A percentile compares a stretch with the other conserved stretches of the same genome.
These are phyloP conservation scores for Lagenorhynchus albirostris DNA, from an alignment of 2,113 vertebrate species.

Conservation along the genomic window DNA sequence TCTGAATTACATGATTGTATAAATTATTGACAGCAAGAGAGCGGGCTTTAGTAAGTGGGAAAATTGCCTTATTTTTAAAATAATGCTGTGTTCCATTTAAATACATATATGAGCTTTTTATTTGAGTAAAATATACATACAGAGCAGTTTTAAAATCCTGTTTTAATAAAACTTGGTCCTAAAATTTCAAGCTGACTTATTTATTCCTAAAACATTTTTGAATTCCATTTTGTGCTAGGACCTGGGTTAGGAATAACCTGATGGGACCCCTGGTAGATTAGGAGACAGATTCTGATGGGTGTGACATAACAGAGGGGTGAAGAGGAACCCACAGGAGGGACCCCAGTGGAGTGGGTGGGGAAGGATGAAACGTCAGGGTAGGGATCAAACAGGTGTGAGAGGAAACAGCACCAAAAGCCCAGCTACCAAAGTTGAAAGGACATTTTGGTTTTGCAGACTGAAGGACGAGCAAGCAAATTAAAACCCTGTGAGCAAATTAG, in stretches of 20 bases:
- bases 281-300: background rate
- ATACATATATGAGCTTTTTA: background rate
- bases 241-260: background rate
- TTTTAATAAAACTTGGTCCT: constrained; percentile 3
- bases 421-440: background rate
- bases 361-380: background rate
- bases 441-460: background rate
- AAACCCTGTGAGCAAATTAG: background rate
- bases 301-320: background rate
- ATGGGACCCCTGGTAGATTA: background rate
- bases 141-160: background rate
- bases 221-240: background rate
- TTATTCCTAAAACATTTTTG: background rate
- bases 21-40: background rate
- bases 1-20: background rate
- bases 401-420: background rate
- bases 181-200: background rate
- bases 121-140: background rate
- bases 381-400: background rate
- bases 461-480: background rate
- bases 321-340: background rate
- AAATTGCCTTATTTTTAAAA: background rate
- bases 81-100: background rate
- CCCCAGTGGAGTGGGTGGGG: accelerated
- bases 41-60: background rate